Evolutionary conservation across 2,113 vertebrate species (phyloP).

Genomic region (Formicarius rufipectus): DNA sequence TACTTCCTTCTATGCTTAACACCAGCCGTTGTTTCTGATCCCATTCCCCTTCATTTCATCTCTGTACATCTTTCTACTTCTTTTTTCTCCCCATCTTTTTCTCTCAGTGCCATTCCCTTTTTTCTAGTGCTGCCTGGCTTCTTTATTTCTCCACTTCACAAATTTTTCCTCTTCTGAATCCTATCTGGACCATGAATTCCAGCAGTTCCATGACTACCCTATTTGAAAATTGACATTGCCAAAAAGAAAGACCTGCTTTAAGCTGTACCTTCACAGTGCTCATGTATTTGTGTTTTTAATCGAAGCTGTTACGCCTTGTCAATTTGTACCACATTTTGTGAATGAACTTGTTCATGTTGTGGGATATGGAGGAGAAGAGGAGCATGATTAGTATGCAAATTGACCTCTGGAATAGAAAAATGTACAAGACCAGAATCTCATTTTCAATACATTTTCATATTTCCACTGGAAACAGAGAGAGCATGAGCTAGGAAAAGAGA

Average conservation of each 20-base stretch:
- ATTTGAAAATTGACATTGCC: not conserved
- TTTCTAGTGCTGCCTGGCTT: not conserved
- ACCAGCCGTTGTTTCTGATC: not conserved
- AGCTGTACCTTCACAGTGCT: not conserved
- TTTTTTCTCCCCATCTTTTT: not conserved
- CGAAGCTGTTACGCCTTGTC: not conserved
- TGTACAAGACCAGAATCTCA: not conserved
- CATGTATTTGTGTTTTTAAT: not conserved
- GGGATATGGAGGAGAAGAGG: not conserved
- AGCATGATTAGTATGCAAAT: not conserved
- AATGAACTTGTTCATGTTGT: not conserved
- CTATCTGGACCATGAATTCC: not conserved
- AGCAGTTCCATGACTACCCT: not conserved
- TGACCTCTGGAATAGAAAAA: not conserved
- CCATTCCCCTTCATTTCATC: not conserved
- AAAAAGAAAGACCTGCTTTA: not conserved
- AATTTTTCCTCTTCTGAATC: not conserved
- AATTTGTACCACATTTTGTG: not conserved
- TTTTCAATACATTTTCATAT: not conserved
- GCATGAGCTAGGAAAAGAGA: not conserved
- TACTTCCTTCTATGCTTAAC: not conserved
- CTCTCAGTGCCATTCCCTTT: not conserved
- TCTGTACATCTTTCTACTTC: not conserved
- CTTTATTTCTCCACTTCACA: not conserved
- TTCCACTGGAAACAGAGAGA: constrained; percentile 15